A percentile compares a stretch with the other conserved stretches of the same genome.
phyloP scores from a whole-genome alignment of 2,797 vertebrate genomes.

The Nannoperca obscura region DNA sequence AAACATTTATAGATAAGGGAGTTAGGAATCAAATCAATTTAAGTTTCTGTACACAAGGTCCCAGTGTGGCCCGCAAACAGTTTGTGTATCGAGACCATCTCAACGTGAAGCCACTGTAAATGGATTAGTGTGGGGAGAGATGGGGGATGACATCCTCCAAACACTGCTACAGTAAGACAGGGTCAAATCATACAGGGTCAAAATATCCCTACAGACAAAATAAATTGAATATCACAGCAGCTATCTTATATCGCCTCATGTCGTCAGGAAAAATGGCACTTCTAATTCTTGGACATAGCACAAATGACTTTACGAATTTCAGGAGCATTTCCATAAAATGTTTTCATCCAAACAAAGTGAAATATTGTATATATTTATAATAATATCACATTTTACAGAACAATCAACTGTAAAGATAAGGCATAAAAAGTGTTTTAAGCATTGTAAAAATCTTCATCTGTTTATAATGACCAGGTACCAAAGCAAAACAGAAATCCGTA shows the following conservation, averaged over 20 bases:
- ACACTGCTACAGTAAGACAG: constrained; percentile 34
- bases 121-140: constrained; percentile 65
- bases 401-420: constrained; percentile 23
- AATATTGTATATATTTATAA: too few species aligned
- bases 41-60: constrained; percentile 81
- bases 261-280: constrained; percentile 6
- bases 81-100: constrained; percentile 83
- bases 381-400: background rate
- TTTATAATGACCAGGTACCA: constrained; percentile 16
- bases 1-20: constrained; percentile 91
- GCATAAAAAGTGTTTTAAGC: background rate
- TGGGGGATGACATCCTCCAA: constrained; percentile 48
- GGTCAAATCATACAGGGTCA: constrained; percentile 54
- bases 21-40: constrained; percentile 91
- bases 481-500: constrained; percentile 20
- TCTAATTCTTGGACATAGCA: background rate
- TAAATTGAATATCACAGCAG: background rate
- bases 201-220: constrained; percentile 29
- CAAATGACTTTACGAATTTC: background rate
- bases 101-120: constrained; percentile 85
- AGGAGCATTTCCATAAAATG: background rate
- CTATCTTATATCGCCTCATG: constrained; percentile 28
- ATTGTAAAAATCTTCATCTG: background rate
- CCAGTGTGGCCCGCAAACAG: constrained; percentile 83
- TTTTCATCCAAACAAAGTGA: background rate